Base-by-base conservation (phyloP, 2,113 vertebrate genomes). In the Boleophthalmus pectinirostris region DNA sequence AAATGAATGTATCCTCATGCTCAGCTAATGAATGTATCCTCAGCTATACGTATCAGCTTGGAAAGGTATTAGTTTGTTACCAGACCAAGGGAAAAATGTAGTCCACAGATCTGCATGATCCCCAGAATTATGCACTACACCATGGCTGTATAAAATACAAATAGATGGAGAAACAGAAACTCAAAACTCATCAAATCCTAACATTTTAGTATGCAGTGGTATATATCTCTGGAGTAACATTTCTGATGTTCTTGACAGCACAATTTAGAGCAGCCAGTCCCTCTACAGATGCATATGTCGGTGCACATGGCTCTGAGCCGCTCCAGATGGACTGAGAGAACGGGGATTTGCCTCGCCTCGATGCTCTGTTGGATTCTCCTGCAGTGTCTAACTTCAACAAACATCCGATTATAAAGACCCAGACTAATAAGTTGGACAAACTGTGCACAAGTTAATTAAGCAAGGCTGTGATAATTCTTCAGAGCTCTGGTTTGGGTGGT, bases 291-390 rank as follows among this genome's bases (percentile, higher is more conserved):
- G 64, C 73, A 74, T 23, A 69, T 60, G 23, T 21, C 65, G 64
- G 25, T 24, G 43, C 66, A 49, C 47, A 47, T 49, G 69, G 56
- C 57, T 0, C 16, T 56, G 74, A 71, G 67, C 11, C 58, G 14
- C 65, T 80, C 65, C 70, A 68, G 78, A 68, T 79, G 67, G 75
- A 78, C 53, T 60, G 45, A 75, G 72, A 72, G 11, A 60, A 56
- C 64, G 24, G 49, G 16, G 57, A 75, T 66, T 75, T 60, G 51
- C 61, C n/a, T 68, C 25, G 16, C 66, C 60, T 76, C 23, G 15
- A 69, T 49, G 38, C 23, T 29, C 64, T 38, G 60, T 70, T 81
- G 51, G 68, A 79, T 63, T 77, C 66, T 54, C 43, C n/a, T 9
- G 18, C 56, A 38, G 23, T 23, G 54, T 57, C 23, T 75, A 61